Conservation (phyloP, 2,113 vertebrate genomes). For the Trematomus loennbergii region DNA sequence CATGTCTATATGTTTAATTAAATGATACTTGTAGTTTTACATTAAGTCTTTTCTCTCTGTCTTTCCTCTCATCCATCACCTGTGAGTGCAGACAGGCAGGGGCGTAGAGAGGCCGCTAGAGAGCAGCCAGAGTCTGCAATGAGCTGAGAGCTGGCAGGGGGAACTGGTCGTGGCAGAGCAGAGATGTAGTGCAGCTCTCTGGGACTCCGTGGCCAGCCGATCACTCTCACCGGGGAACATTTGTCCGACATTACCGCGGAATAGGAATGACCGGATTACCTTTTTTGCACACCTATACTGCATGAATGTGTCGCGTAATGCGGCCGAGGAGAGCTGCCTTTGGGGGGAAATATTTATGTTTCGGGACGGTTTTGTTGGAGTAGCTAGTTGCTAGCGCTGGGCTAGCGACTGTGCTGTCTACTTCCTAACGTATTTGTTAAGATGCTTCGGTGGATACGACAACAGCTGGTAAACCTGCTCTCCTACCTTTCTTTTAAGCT, state of each 20-base stretch:
- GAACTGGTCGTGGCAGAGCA: slow-evolving; percentile 59
- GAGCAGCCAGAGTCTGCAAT: slow-evolving; percentile 24
- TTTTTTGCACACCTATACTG: background rate
- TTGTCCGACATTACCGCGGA: slow-evolving; percentile 21
- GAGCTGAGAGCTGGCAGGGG: slow-evolving; percentile 33
- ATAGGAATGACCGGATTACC: slow-evolving; percentile 24
- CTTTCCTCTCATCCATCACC: background rate
- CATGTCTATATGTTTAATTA: slow-evolving; percentile 10
- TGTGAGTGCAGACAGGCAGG: slow-evolving; percentile 33
- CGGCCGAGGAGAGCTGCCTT: slow-evolving; percentile 42
- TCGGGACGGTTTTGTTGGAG: slow-evolving; percentile 68
- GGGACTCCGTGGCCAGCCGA: slow-evolving; percentile 63
- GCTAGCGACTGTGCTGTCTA: slow-evolving; percentile 75
- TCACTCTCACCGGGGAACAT: slow-evolving; percentile 51
- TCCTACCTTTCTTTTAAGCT: background rate
- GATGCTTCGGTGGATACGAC: slow-evolving; percentile 96
- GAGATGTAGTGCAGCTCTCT: slow-evolving; percentile 66
- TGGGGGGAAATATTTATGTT: slow-evolving; percentile 64
- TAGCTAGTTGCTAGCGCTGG: slow-evolving; percentile 78
- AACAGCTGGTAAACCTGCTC: slow-evolving; percentile 91
- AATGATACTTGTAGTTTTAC: background rate
- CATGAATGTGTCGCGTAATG: slow-evolving; percentile 64
- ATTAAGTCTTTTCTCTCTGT: slow-evolving; percentile 3
- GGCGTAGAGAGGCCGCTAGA: slow-evolving; percentile 54
- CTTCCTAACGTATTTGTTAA: slow-evolving; percentile 56